Evolutionary conservation across 2,888 invertebrate genomes (phyloP), one percentile per base, ranked within the genome.

Genomic region (Eupithecia tripunctaria): DNA sequence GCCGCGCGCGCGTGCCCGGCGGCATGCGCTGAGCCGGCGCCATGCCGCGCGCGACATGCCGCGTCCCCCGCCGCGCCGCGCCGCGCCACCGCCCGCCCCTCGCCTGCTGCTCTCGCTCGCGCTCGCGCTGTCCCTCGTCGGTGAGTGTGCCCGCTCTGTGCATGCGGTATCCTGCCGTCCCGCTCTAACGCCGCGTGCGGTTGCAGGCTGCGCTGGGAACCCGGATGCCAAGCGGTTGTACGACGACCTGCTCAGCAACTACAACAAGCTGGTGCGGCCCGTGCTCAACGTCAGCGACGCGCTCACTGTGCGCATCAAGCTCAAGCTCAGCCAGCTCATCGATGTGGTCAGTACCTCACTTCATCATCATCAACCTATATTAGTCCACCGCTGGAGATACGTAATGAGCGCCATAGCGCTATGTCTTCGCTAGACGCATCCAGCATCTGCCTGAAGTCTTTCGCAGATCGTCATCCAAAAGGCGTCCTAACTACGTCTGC

Each of bases 251-350:
- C 96, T 99, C 81, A 97, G 97, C 90, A 98, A 98, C 95, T 99
- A 99, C 95, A 99, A 99, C 95, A 99, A 99, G 95, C 96, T 99
- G 85, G 99, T 99, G 85, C 96, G 99, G 81, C 99, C 99, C 59
- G 99, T 99, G 82, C 98, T 98, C 87, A 99, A 99, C 95, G 98
- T 98, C 82, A 97, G 97, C 82, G 98, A 99, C 94, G 98, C 98
- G 79, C 96, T 99, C 81, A 97, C 98, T 86, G 99, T 99, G 88
- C 97, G 97, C 95, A 98, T 99, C 95, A 99, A 99, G 92, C 97
- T 99, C 86, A 98, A 99, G 92, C 96, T 99, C 82, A 98, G 98
- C 70, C 99, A 99, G 95, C 97, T 99, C 89, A 99, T 99, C 89
- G 99, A 99, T 94, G 98, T 99, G 96, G 99, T 99, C 94, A 97